A percentile compares a stretch with the other conserved stretches of the same genome.
phyloP scores from a whole-genome alignment of 2,888 invertebrate species.

The Andrena dorsata region DNA sequence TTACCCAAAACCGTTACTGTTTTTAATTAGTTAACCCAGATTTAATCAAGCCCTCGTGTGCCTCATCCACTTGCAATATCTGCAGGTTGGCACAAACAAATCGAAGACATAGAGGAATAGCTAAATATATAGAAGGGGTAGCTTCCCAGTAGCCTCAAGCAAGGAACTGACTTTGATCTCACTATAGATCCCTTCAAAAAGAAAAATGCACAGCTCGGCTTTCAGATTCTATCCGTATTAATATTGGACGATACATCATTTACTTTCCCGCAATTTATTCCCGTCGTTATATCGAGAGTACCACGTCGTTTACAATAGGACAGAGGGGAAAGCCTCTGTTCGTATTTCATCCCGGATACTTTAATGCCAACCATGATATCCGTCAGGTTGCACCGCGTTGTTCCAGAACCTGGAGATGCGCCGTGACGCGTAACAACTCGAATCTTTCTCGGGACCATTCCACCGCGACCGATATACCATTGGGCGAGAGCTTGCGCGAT shows the following conservation, averaged over 20 bases:
- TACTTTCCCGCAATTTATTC: slow-evolving; percentile 38
- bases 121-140: background rate
- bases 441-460: slow-evolving; percentile 61
- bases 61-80: too few relatives aligned
- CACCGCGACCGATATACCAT: slow-evolving; percentile 53
- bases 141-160: background rate
- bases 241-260: slow-evolving; percentile 32
- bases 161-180: background rate
- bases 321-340: slow-evolving; percentile 17
- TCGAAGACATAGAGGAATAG: background rate
- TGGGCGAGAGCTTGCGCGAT: slow-evolving; percentile 50
- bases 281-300: slow-evolving; percentile 4
- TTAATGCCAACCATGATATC: slow-evolving; percentile 54
- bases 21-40: too few relatives aligned
- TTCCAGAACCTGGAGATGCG: slow-evolving; percentile 33
- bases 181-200: background rate
- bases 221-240: slow-evolving; percentile 22
- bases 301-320: slow-evolving; percentile 10
- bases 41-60: too few relatives aligned
- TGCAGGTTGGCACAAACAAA: too few relatives aligned
- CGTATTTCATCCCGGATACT: slow-evolving; percentile 50
- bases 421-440: slow-evolving; percentile 52
- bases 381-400: slow-evolving; percentile 43
- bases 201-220: background rate
- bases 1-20: too few relatives aligned